These are phyloP conservation scores for Drosophila nr. fundita DNA, from an alignment of 2,888 invertebrate genomes.

Conservation along the genomic window DNA sequence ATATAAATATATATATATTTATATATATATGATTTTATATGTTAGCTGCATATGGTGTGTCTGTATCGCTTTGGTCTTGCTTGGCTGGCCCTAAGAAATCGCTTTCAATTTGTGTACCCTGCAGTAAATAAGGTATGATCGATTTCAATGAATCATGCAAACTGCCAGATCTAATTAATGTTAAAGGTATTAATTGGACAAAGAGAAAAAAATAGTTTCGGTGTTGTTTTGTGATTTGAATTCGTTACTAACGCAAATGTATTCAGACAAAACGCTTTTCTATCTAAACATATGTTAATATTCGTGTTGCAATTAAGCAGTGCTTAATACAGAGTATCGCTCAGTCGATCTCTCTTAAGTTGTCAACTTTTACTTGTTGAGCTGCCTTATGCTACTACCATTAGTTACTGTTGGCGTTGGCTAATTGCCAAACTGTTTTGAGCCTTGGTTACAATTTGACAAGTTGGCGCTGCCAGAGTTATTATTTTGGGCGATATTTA, in stretches of 20 bases:
- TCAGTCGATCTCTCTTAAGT: neutral
- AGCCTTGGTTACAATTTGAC: constrained; percentile 46
- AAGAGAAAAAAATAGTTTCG: neutral
- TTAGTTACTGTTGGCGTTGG: constrained; percentile 27
- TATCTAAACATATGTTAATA: neutral
- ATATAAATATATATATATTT: constrained; percentile 8
- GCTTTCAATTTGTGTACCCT: constrained; percentile 62
- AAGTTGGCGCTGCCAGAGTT: constrained; percentile 21
- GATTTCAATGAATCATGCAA: neutral
- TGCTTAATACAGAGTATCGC: constrained; percentile 3
- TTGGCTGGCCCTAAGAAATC: constrained; percentile 41
- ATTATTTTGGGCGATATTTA: constrained; percentile 51
- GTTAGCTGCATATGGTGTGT: constrained; percentile 28
- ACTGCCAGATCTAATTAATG: neutral
- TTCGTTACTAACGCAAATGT: neutral
- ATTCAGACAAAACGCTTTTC: neutral
- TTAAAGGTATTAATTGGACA: neutral
- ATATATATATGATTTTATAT: constrained; percentile 5
- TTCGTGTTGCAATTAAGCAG: neutral
- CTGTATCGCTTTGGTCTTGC: constrained; percentile 41
- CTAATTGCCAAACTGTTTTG: constrained; percentile 60
- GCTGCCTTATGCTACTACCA: constrained; percentile 3
- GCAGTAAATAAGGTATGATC: neutral
- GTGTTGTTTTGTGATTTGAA: neutral
- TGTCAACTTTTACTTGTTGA: neutral